Percentiles rank a stretch among this genome's conserved stretches.
These are phyloP conservation scores for Aphidius ervi DNA, from an alignment of 1,140 invertebrate genomes.

Conservation along the genomic window DNA sequence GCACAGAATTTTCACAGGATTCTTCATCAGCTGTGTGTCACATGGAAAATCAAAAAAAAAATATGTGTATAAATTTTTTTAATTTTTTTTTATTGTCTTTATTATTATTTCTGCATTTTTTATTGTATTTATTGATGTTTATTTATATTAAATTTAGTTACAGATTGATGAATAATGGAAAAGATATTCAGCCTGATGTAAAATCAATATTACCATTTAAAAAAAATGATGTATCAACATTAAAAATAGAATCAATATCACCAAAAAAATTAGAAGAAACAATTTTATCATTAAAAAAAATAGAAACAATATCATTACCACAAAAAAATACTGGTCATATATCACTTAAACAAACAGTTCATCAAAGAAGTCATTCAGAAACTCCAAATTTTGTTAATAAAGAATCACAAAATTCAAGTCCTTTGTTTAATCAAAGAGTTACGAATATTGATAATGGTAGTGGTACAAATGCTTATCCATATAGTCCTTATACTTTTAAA, in stretches of 20 bases:
- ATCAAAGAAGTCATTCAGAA: slow-evolving; percentile 40
- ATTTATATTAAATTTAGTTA: slow-evolving; percentile 30
- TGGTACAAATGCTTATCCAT: slow-evolving; percentile 39
- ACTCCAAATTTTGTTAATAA: slow-evolving; percentile 36
- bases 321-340: slow-evolving; percentile 39
- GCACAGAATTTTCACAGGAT: slow-evolving; percentile 29
- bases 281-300: too few species aligned
- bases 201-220: too few species aligned
- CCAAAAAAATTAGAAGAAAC: not conserved
- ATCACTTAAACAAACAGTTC: slow-evolving; percentile 43
- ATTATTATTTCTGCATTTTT: not conserved
- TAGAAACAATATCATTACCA: not conserved
- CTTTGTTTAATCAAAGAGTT: slow-evolving; percentile 37
- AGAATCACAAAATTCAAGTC: slow-evolving; percentile 36
- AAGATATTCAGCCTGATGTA: too few species aligned
- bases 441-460: slow-evolving; percentile 43
- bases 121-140: slow-evolving; percentile 2
- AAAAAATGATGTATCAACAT: slow-evolving; percentile 13
- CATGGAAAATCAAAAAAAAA: not conserved
- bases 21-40: slow-evolving; percentile 13
- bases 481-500: slow-evolving; percentile 46
- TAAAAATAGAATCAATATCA: slow-evolving; percentile 2
- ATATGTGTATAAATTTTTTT: not conserved
- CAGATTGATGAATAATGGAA: slow-evolving; percentile 35
- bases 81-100: not conserved